Conservation (phyloP, 2,113 vertebrate genomes). For the Dendrocopos noguchii region DNA sequence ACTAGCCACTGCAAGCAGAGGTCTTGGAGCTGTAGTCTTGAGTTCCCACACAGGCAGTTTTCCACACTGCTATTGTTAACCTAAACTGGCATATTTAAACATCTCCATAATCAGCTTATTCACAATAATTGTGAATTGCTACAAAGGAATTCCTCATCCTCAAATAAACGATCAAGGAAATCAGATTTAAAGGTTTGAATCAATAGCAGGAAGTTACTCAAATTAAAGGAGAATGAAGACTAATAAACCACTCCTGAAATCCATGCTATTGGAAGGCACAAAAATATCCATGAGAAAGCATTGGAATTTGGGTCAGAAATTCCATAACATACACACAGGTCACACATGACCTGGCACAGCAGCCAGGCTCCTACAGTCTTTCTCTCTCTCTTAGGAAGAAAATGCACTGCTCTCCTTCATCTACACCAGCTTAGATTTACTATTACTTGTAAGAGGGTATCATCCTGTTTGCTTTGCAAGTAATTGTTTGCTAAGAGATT, state of each 20-base stretch:
- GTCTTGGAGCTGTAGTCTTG: background rate
- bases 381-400: background rate
- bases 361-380: background rate
- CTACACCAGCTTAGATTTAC: background rate
- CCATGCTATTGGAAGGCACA: background rate
- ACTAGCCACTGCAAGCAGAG: background rate
- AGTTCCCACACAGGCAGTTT: background rate
- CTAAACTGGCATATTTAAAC: background rate
- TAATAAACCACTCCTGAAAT: background rate
- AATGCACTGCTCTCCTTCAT: background rate
- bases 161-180: background rate
- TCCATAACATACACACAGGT: background rate
- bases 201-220: background rate
- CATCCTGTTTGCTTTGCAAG: background rate
- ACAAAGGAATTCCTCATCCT: background rate
- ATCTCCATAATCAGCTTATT: background rate
- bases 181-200: background rate
- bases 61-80: background rate
- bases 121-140: background rate
- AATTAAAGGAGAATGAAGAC: background rate
- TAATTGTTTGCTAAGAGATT: background rate
- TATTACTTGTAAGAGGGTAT: background rate
- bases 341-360: constrained; percentile 50
- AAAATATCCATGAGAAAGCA: constrained; percentile 14
- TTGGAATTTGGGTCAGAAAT: constrained; percentile 53